These are phyloP conservation scores for Aphelinus certus DNA, from an alignment of 1,140 invertebrate genomes.

Conservation along the genomic window DNA sequence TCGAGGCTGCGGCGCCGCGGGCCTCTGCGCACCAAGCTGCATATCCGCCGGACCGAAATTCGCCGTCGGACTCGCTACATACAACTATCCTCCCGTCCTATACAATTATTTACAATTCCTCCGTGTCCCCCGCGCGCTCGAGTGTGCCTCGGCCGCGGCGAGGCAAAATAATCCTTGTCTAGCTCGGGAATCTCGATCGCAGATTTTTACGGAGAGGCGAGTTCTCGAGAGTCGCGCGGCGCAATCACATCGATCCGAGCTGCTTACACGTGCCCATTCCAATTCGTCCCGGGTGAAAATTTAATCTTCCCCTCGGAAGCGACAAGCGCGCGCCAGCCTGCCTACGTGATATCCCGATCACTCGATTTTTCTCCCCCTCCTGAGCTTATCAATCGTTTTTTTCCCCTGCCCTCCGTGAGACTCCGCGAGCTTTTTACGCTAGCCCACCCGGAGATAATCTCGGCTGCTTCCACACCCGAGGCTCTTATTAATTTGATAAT, in stretches of 20 bases:
- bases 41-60: neutral
- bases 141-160: neutral
- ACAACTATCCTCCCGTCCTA: constrained; percentile 51
- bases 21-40: no score
- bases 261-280: constrained; percentile 23
- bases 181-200: no score
- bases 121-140: neutral
- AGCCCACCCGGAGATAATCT: no score
- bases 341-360: constrained; percentile 33
- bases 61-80: constrained; percentile 26
- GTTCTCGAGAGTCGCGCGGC: no score
- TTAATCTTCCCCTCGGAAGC: constrained; percentile 23
- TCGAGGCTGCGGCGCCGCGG: no score
- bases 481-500: no score
- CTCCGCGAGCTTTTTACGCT: no score
- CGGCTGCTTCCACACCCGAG: no score
- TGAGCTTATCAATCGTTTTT: neutral
- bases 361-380: constrained; percentile 8
- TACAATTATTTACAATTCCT: constrained; percentile 62
- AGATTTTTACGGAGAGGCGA: no score
- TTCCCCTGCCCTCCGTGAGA: neutral
- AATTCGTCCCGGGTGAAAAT: constrained; percentile 35
- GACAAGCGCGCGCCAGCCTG: constrained; percentile 7
- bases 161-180: no score
- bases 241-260: constrained; percentile 3